Evolutionary conservation across 2,888 invertebrate genomes (phyloP), one percentile per base, ranked within the genome.

Genomic region (Watsonalla binaria): DNA sequence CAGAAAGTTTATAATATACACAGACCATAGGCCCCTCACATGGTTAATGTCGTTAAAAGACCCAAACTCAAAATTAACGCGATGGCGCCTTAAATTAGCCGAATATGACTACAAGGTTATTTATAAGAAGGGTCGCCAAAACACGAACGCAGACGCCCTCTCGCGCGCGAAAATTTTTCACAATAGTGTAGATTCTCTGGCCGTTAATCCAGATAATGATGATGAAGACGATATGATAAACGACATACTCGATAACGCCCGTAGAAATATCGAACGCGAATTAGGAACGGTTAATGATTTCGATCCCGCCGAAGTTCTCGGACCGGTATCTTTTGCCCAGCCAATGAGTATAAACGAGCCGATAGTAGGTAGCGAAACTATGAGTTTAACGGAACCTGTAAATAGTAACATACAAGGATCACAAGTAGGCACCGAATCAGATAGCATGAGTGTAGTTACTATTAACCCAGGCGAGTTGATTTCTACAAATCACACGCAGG

Each of bases 11-110:
- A 63, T 34, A 7, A 72, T 80, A 11, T 56, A 68, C 6, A 79
- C 72, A 0, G 80, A 82, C 56, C 78, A 81, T 57, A 65, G 62
- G 54, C 73, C 76, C 7, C 51, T 79, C 6, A 56, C 54, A 5
- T 53, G 57, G 53, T 15, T 57, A 47, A 54, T 56, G 14, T 53
- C 52, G 5, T 39, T 51, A 6, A 54, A 54, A 51, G 57, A 57
- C 13, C 51, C 54, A 2, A 51, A 46, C 7, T 50, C 50, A 14
- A 35, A 52, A 53, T n/a, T 57, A 13, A 52, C 52, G 5, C 24
- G 57, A n/a, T 58, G 57, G 54, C 37, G 56, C 4, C 14, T 60
- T 35, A 51, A 52, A 45, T 45, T 58, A 9, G n/a, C 46, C 0
- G 51, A 58, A 42, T 56, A 54, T 9, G 53, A 58, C 24, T 58